These are phyloP conservation scores for Adelognathus sp. DNA, from an alignment of 2,888 invertebrate genomes.

Conservation along the genomic window DNA sequence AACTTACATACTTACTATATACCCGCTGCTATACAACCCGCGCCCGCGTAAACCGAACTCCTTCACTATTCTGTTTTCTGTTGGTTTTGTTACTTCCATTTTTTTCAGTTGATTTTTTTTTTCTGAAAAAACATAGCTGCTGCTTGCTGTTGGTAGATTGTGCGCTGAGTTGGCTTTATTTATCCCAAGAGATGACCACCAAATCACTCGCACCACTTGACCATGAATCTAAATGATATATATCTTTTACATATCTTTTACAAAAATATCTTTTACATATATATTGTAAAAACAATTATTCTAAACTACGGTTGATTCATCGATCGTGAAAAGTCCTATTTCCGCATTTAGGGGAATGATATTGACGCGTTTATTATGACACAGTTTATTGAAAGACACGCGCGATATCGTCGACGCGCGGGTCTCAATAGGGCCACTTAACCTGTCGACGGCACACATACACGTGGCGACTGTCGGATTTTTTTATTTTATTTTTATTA, in stretches of 20 bases:
- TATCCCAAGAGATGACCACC: slow-evolving; percentile 43
- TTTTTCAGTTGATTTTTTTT: slow-evolving; percentile 2
- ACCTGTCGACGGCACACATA: background rate
- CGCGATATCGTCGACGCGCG: background rate
- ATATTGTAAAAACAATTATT: background rate
- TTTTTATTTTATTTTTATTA: background rate
- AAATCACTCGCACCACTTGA: slow-evolving; percentile 31
- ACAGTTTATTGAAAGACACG: background rate
- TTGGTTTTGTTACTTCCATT: slow-evolving; percentile 11
- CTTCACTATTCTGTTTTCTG: slow-evolving; percentile 36
- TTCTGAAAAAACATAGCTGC: slow-evolving; percentile 36
- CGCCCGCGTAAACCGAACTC: slow-evolving; percentile 51
- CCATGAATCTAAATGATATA: background rate
- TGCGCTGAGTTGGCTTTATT: slow-evolving; percentile 53
- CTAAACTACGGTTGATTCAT: background rate
- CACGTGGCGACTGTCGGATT: background rate
- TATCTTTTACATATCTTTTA: background rate
- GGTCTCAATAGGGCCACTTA: background rate
- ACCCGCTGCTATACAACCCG: slow-evolving; percentile 55
- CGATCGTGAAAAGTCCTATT: background rate
- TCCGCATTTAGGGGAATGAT: background rate
- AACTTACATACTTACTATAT: slow-evolving; percentile 50
- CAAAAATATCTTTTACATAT: background rate
- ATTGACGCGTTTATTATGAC: background rate
- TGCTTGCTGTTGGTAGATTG: slow-evolving; percentile 57